These are phyloP conservation scores for Acleris laterana DNA, from an alignment of 2,888 invertebrate genomes.

Conservation along the genomic window DNA sequence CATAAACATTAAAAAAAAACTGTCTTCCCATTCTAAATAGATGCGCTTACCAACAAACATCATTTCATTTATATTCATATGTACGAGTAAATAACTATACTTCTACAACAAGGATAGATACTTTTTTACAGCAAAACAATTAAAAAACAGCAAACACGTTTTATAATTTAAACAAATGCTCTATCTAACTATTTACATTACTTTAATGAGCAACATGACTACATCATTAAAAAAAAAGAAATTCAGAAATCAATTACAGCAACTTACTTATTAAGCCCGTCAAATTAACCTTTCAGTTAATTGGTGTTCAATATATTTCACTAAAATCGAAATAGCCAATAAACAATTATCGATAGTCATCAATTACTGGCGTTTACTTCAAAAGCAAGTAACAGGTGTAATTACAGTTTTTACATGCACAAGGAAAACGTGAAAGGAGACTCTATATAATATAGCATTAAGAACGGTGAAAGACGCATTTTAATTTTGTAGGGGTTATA, in stretches of 20 bases:
- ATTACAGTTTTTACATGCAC: slow-evolving; percentile 6
- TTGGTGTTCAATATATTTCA: slow-evolving; percentile 24
- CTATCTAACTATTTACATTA: too few species aligned
- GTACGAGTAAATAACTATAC: too few species aligned
- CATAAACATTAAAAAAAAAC: too few species aligned
- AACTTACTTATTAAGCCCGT: slow-evolving; percentile 16
- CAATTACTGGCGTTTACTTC: slow-evolving; percentile 24
- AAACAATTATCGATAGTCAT: slow-evolving; percentile 33
- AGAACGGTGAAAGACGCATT: neutral
- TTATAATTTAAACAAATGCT: too few species aligned
- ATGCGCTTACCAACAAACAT: too few species aligned
- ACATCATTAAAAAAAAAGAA: too few species aligned
- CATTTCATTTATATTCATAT: too few species aligned
- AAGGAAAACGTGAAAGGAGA: neutral
- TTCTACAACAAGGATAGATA: too few species aligned
- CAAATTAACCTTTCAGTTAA: slow-evolving; percentile 29
- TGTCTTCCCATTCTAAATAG: too few species aligned
- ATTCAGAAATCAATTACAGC: slow-evolving; percentile 24
- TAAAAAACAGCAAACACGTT: too few species aligned
- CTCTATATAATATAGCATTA: slow-evolving; percentile 4
- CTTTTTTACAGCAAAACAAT: too few species aligned
- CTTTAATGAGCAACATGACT: neutral
- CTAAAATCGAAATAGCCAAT: slow-evolving; percentile 30
- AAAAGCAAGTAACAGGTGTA: slow-evolving; percentile 30
- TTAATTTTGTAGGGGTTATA: neutral